Percentiles rank a stretch among this genome's conserved stretches.
phyloP scores from a whole-genome alignment of 2,113 vertebrate species.

The Indicator indicator region DNA sequence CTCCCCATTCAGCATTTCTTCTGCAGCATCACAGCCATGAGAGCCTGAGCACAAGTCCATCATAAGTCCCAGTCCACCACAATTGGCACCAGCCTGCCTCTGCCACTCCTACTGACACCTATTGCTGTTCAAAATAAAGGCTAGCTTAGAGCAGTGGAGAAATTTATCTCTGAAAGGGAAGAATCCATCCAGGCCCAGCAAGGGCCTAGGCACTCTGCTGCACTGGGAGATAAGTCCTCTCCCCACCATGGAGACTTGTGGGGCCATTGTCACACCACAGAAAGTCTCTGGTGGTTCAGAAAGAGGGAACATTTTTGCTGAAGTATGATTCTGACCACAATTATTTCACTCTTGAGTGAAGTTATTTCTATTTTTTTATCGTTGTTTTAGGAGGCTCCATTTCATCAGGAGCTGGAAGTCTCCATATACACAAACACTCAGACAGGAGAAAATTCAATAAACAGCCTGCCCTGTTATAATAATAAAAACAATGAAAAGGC shows the following conservation, averaged over 20 bases:
- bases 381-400: conserved; percentile 7
- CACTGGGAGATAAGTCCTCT: background rate
- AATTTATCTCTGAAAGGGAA: background rate
- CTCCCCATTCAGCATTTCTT: background rate
- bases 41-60: background rate
- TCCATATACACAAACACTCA: conserved; percentile 10
- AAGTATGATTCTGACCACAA: background rate
- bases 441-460: conserved; percentile 31
- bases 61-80: background rate
- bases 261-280: background rate
- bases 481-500: background rate
- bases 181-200: background rate
- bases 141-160: background rate
- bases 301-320: background rate
- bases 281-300: background rate
- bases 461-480: background rate
- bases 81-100: background rate
- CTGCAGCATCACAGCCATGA: background rate
- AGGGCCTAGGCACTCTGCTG: background rate
- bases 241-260: background rate
- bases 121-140: background rate
- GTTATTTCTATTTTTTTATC: background rate
- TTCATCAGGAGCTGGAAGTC: background rate
- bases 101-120: background rate
- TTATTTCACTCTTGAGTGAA: conserved; percentile 20